These are phyloP conservation scores for Strongylocentrotus purpuratus DNA, from an alignment of 35 echinoderm and acorn worm genomes.

Conservation along the genomic window DNA sequence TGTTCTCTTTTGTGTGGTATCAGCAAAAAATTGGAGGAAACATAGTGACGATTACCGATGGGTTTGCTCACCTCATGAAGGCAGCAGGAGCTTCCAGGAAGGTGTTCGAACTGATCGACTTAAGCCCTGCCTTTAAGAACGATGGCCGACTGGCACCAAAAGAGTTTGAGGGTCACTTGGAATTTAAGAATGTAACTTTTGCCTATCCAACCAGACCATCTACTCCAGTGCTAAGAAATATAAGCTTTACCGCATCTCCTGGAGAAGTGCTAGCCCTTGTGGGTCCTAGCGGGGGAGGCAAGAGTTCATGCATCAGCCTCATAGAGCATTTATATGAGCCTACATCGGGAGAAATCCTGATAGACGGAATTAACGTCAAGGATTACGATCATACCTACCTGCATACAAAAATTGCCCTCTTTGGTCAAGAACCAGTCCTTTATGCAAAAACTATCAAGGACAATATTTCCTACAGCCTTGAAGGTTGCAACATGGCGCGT, in stretches of 20 bases:
- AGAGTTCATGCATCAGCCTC: constrained; percentile 80
- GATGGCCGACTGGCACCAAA: constrained; percentile 59
- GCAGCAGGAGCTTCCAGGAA: constrained; percentile 84
- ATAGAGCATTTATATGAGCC: constrained; percentile 87
- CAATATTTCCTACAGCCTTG: constrained; percentile 67
- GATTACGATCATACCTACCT: constrained; percentile 79
- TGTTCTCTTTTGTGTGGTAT: constrained; percentile 61
- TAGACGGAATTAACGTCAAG: constrained; percentile 76
- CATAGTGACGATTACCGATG: constrained; percentile 73
- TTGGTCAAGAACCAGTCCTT: constrained; percentile 81
- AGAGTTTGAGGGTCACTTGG: constrained; percentile 69
- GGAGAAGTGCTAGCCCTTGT: constrained; percentile 87
- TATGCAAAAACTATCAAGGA: constrained; percentile 74
- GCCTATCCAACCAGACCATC: constrained; percentile 79
- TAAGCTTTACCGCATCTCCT: constrained; percentile 73
- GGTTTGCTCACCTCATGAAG: constrained; percentile 85
- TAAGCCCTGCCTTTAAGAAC: constrained; percentile 66
- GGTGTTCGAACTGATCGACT: constrained; percentile 85
- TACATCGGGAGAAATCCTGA: constrained; percentile 61
- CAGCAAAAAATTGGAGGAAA: constrained; percentile 2
- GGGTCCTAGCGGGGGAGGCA: constrained; percentile 88
- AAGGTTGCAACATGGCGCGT: constrained; percentile 32
- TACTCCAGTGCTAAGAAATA: constrained; percentile 68
- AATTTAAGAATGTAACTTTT: constrained; percentile 86
- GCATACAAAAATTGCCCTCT: constrained; percentile 71